A percentile compares a stretch with the other conserved stretches of the same genome.
Evolutionary conservation across 1,140 invertebrate genomes (phyloP).

Genomic region (Antheraea mylitta): DNA sequence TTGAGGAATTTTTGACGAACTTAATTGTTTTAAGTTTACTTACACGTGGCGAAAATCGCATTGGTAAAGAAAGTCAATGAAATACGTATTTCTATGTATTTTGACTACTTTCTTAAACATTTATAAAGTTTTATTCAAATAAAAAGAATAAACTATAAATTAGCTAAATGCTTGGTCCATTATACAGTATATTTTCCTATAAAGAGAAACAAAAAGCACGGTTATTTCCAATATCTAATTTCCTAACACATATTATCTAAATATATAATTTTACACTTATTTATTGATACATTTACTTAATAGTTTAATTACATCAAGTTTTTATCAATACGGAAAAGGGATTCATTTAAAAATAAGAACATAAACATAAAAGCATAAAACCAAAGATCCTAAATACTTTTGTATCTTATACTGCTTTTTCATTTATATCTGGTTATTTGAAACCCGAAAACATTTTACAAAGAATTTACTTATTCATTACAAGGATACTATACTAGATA

Average conservation of each 20-base stretch:
- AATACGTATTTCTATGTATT: background rate
- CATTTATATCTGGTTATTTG: background rate
- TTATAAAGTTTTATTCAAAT: background rate
- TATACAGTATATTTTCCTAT: background rate
- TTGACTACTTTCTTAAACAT: background rate
- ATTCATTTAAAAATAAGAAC: background rate
- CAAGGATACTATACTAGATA: background rate
- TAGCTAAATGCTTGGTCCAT: background rate
- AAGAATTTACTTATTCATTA: background rate
- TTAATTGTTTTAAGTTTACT: too few relatives aligned
- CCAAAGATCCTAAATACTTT: too few relatives aligned
- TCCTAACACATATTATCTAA: background rate
- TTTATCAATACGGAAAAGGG: background rate
- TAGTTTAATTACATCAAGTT: background rate
- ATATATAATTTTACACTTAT: background rate
- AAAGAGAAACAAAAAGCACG: background rate
- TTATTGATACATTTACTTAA: background rate
- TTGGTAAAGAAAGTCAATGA: background rate
- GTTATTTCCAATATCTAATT: too few relatives aligned
- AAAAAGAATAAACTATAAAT: background rate
- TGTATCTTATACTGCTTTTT: background rate
- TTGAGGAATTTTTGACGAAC: too few relatives aligned
- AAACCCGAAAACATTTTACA: background rate
- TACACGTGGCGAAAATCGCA: too few relatives aligned
- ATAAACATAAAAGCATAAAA: too few relatives aligned